phyloP scores from a whole-genome alignment of 35 echinoderm and acorn worm species.

The Lytechinus variegatus region DNA sequence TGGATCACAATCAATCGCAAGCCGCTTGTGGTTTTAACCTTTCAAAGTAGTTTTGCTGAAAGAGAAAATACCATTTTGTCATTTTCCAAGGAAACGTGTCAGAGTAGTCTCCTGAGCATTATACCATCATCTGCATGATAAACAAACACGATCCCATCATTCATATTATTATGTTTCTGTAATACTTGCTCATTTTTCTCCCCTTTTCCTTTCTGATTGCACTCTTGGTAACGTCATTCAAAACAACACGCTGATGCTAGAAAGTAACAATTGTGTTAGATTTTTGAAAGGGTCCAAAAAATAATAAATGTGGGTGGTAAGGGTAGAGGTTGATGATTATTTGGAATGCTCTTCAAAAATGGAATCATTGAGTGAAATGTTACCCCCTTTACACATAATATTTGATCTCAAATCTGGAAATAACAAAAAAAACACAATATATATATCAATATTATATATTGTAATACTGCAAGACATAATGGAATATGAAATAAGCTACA shows the following conservation, averaged over 20 bases:
- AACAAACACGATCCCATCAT: neutral
- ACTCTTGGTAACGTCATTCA: neutral
- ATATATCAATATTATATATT: neutral
- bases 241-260: neutral
- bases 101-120: neutral
- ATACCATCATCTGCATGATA: neutral
- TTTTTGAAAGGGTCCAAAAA: neutral
- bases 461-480: neutral
- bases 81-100: neutral
- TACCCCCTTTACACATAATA: neutral
- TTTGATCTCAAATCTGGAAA: neutral
- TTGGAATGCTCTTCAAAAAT: neutral
- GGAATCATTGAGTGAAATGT: neutral
- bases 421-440: too few species aligned
- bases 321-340: neutral
- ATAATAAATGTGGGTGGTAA: neutral
- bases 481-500: neutral
- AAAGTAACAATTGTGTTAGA: neutral
- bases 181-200: neutral
- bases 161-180: neutral
- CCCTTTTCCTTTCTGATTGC: neutral
- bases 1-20: conserved; percentile 26
- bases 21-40: conserved; percentile 13
- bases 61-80: conserved; percentile 3
- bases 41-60: conserved; percentile 5